Evolutionary conservation across 2,888 invertebrate genomes (phyloP), one percentile per base, ranked within the genome.

Genomic region (Teleiodes luculella): DNA sequence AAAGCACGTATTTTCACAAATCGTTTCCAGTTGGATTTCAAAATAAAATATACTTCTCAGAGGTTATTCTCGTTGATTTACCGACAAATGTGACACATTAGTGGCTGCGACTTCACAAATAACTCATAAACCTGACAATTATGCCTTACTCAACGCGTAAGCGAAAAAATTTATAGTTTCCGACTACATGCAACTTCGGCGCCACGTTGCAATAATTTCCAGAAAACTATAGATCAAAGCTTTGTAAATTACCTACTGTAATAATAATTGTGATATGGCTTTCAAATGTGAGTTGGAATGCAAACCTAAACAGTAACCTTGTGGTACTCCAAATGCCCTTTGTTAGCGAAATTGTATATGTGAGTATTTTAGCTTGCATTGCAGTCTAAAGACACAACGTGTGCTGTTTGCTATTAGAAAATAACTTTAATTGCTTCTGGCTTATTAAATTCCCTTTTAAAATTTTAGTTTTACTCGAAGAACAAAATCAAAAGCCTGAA

Each of bases 51-150:
- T 56, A 59, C 35, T 31, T 35, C 52, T 48, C 41, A 24, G 45
- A 39, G 18, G 53, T 52, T 54, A 52, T 35, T 52, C 33, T 43
- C 13, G 57, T 33, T 54, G 57, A 77, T 78, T 75, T 76, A 76
- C 61, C 55, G 57, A 60, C 63, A 62, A 67, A 64, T 61, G 67
- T 68, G 77, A 70, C 78, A 78, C 76, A 76, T 79, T 78, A 76
- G 68, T 62, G 58, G 56, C 66, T 43, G 59, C 70, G 66, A 65
- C 70, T 68, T 53, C 70, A 67, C 76, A 77, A 76, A 79, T 83
- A 83, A 80, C 76, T 80, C 78, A 75, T 77, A 78, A 79, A 57
- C 58, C 59, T 82, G 82, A 81, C 83, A 84, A 84, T 81, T 80
- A 80, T 70, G 69, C 67, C 66, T 63, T 71, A 72, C 72, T 74